A percentile compares a stretch with the other conserved stretches of the same genome.
These are phyloP conservation scores for Periophthalmus modestus DNA, from an alignment of 2,113 vertebrate genomes.

Conservation along the genomic window DNA sequence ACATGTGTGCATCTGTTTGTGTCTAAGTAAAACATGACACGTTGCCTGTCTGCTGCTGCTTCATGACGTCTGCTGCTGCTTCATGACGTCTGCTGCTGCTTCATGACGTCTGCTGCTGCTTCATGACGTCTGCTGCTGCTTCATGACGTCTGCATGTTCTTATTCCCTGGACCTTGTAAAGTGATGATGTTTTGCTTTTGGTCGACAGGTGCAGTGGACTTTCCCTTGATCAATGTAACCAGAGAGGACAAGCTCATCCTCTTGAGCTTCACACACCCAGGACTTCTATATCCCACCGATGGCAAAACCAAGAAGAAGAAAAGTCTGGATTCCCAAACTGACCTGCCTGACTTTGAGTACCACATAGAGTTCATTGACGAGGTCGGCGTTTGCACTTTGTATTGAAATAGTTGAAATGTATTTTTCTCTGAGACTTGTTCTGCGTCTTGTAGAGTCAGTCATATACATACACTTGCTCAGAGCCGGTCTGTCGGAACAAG, in stretches of 20 bases:
- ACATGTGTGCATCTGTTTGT: too few species aligned
- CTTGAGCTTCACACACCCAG: conserved; percentile 60
- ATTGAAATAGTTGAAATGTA: not conserved
- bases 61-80: too few species aligned
- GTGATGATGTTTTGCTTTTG: not conserved
- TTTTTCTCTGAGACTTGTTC: not conserved
- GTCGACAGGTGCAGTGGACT: conserved; percentile 66
- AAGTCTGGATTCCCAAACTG: too few species aligned
- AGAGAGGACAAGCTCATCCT: not conserved
- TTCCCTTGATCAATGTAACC: conserved; percentile 44
- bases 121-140: too few species aligned
- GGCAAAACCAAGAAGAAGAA: rapidly evolving
- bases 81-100: too few species aligned
- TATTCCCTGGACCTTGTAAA: not conserved
- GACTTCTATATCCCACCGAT: not conserved
- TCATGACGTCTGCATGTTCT: not conserved
- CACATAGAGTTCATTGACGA: not conserved
- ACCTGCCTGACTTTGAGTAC: not conserved
- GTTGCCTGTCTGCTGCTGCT: too few species aligned
- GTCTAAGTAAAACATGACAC: not conserved
- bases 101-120: not conserved
- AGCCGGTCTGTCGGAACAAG: not conserved
- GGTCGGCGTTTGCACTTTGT: conserved; percentile 40
- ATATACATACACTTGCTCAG: rapidly evolving
- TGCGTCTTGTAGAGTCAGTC: not conserved